Base-by-base conservation (phyloP, 2,797 vertebrate genomes). In the Coregonus sp. region DNA sequence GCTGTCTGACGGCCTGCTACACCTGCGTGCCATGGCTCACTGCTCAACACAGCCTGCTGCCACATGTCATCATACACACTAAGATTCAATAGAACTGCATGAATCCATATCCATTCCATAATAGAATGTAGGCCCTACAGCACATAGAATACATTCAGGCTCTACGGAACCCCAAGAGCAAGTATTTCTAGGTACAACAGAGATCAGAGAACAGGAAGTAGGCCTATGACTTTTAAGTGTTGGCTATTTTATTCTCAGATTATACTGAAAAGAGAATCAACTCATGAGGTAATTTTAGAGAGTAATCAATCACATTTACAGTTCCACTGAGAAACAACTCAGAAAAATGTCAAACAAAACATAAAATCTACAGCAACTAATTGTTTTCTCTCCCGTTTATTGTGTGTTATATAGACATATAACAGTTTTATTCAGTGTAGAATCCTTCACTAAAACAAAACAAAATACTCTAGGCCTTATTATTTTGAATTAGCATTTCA, bases 11-110 rank as follows among this genome's bases (percentile, higher is more conserved):
- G 2, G 70, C 20, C 12, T 16, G 71, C 71, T 85, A 75, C 82
- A 89, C 86, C 82, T 89, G 86, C 81, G 81, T 9, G 50, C 65
- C 77, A 61, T 61, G 56, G 4, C n/a, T 2, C 56, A 65, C 33
- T 74, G 37, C 40, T 14, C 61, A 65, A 51, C 11, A 37, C n/a
- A 66, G 69, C 74, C 73, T 71, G 31, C 76, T 65, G 76, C 47
- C 74, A 63, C 52, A 54, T 54, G 52, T 18, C 52, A 54, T 54
- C 52, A 54, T 5, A 59, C n/a, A 20, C 56, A 59, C n/a, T 20
- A 2, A 59, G 7, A 4, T 6, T 7, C 56, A 0, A 6, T 20
- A n/a, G 56, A 20, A 59, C 56, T 59, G 56, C 56, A 59, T 20
- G 59, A 11, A 47, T 11, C 40, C 40, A 47, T 18, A 7, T 59